Conservation (phyloP, 2,888 invertebrate species). For the Prostheceraeus crozeri region DNA sequence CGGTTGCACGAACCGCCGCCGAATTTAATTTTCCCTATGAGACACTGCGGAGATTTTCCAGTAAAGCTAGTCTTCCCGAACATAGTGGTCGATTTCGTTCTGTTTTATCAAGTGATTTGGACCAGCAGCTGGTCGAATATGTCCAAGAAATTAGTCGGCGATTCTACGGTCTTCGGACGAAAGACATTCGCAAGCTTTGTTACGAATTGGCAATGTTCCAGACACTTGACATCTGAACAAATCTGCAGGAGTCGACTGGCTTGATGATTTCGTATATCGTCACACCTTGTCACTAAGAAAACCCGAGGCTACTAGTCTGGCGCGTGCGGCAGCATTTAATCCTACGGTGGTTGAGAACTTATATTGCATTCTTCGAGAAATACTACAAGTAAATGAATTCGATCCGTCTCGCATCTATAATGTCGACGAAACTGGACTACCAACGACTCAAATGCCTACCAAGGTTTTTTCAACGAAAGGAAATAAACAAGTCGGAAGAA, state of each 20-base stretch:
- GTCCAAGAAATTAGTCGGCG: neutral
- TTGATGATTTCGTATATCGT: slow-evolving; percentile 18
- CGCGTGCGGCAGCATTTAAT: slow-evolving; percentile 41
- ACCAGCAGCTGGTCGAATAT: neutral
- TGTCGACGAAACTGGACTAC: slow-evolving; percentile 42
- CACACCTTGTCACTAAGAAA: slow-evolving; percentile 36
- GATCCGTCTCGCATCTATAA: slow-evolving; percentile 38
- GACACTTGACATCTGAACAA: slow-evolving; percentile 15
- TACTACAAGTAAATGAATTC: slow-evolving; percentile 39
- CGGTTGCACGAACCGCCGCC: too few species aligned
- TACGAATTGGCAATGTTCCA: slow-evolving; percentile 3
- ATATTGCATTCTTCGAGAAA: slow-evolving; percentile 39
- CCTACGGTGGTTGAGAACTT: slow-evolving; percentile 37
- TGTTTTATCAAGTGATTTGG: neutral
- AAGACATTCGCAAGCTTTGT: neutral
- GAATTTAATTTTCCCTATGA: too few species aligned
- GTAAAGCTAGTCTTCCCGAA: too few species aligned
- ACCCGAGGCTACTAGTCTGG: slow-evolving; percentile 42
- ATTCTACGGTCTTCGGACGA: neutral
- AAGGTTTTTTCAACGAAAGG: slow-evolving; percentile 34
- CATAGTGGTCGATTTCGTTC: slow-evolving; percentile 6
- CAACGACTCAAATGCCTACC: slow-evolving; percentile 40
- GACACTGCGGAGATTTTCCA: too few species aligned
- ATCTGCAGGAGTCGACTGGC: slow-evolving; percentile 27
- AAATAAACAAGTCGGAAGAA: slow-evolving; percentile 2